phyloP scores from a whole-genome alignment of 1,140 invertebrate genomes.

The Aphelinus certus region DNA sequence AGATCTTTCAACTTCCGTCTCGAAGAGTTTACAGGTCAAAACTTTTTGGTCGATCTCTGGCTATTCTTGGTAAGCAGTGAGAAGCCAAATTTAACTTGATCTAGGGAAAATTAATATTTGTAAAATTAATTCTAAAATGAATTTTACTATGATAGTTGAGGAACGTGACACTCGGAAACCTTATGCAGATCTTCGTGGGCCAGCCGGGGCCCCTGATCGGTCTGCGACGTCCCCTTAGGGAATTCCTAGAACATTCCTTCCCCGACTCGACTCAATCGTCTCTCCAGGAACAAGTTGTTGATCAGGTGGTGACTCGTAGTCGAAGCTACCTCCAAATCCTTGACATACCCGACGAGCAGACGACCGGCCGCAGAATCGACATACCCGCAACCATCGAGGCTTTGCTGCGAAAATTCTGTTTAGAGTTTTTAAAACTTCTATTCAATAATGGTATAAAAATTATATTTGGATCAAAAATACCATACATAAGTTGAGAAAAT shows the following conservation, averaged over 20 bases:
- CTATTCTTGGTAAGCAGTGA: slow-evolving; percentile 46
- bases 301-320: slow-evolving; percentile 48
- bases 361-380: slow-evolving; percentile 43
- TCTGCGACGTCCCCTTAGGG: slow-evolving; percentile 49
- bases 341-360: slow-evolving; percentile 35
- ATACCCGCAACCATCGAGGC: slow-evolving; percentile 49
- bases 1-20: neutral
- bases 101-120: neutral
- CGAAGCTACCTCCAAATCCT: slow-evolving; percentile 44
- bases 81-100: too few species aligned
- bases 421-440: slow-evolving; percentile 38
- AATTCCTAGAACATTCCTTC: slow-evolving; percentile 49
- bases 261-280: slow-evolving; percentile 39
- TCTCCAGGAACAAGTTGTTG: slow-evolving; percentile 45
- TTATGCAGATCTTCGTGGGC: slow-evolving; percentile 47
- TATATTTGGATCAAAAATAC: neutral
- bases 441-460: slow-evolving; percentile 45
- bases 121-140: neutral
- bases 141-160: slow-evolving; percentile 42
- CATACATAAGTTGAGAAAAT: slow-evolving; percentile 8
- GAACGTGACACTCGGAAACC: slow-evolving; percentile 45
- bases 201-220: slow-evolving; percentile 41
- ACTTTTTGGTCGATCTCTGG: slow-evolving; percentile 48
- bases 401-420: slow-evolving; percentile 33
- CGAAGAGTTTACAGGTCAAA: slow-evolving; percentile 33